These are phyloP conservation scores for Pagrus major DNA, from an alignment of 2,113 vertebrate species.

Conservation along the genomic window DNA sequence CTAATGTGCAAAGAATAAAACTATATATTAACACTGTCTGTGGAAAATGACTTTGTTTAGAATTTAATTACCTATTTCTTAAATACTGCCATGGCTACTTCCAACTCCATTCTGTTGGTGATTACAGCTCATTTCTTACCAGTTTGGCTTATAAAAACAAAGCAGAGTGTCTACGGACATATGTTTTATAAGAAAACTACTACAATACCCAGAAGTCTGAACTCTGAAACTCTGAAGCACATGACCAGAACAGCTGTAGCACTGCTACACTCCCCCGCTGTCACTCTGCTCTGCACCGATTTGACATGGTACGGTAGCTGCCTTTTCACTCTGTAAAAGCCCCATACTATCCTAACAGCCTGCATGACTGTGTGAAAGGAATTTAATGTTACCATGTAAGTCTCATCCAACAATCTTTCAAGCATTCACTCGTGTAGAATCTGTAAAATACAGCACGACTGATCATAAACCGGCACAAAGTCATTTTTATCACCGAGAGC, in stretches of 20 bases:
- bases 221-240: slow-evolving; percentile 7
- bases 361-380: slow-evolving; percentile 63
- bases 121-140: neutral
- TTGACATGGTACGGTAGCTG: slow-evolving; percentile 63
- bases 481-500: slow-evolving; percentile 41
- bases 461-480: slow-evolving; percentile 54
- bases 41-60: too few relatives aligned
- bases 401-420: slow-evolving; percentile 61
- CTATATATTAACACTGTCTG: too few relatives aligned
- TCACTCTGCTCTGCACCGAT: slow-evolving; percentile 52
- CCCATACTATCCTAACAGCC: slow-evolving; percentile 45
- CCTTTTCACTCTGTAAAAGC: slow-evolving; percentile 48
- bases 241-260: slow-evolving; percentile 25
- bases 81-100: too few relatives aligned
- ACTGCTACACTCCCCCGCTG: slow-evolving; percentile 21
- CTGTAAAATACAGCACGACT: slow-evolving; percentile 40
- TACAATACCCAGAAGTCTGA: slow-evolving; percentile 3
- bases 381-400: slow-evolving; percentile 62
- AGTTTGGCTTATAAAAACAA: neutral
- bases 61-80: too few relatives aligned
- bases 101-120: neutral
- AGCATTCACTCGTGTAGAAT: slow-evolving; percentile 43
- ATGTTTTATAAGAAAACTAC: neutral
- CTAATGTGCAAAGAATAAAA: neutral
- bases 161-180: neutral